Conservation (phyloP, 2,888 invertebrate genomes). For the Suillia variegata region DNA sequence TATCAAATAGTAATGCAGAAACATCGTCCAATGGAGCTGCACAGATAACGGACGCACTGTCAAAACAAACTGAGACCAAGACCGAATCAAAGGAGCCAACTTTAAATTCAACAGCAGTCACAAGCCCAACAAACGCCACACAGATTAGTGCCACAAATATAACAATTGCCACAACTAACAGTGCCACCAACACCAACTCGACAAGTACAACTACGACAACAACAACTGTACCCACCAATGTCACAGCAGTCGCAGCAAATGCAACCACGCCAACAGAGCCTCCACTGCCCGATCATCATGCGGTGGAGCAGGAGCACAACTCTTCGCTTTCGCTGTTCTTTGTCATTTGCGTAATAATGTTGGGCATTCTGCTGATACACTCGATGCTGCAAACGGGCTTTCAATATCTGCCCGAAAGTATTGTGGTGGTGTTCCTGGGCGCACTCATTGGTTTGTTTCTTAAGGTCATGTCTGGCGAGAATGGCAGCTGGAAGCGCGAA, state of each 20-base stretch:
- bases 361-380: conserved; percentile 94
- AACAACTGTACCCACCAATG: conserved; percentile 16
- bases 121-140: conserved; percentile 10
- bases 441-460: conserved; percentile 90
- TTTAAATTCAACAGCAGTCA: too few species aligned
- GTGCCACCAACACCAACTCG: conserved; percentile 13
- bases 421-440: conserved; percentile 94
- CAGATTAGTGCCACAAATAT: conserved; percentile 10
- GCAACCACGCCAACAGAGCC: conserved; percentile 70
- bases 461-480: conserved; percentile 82
- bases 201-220: conserved; percentile 11
- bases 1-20: too few species aligned
- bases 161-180: conserved; percentile 6
- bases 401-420: conserved; percentile 96
- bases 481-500: conserved; percentile 95
- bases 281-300: conserved; percentile 84
- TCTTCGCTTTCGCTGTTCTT: conserved; percentile 98
- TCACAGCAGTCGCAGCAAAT: conserved; percentile 39
- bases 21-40: too few species aligned
- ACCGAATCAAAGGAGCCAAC: not conserved
- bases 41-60: too few species aligned
- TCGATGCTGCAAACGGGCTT: conserved; percentile 93
- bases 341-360: conserved; percentile 90
- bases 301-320: conserved; percentile 94
- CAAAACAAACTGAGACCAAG: too few species aligned